Evolutionary conservation across 2,888 invertebrate species (phyloP).

Genomic region (Mellilla xanthometata): DNA sequence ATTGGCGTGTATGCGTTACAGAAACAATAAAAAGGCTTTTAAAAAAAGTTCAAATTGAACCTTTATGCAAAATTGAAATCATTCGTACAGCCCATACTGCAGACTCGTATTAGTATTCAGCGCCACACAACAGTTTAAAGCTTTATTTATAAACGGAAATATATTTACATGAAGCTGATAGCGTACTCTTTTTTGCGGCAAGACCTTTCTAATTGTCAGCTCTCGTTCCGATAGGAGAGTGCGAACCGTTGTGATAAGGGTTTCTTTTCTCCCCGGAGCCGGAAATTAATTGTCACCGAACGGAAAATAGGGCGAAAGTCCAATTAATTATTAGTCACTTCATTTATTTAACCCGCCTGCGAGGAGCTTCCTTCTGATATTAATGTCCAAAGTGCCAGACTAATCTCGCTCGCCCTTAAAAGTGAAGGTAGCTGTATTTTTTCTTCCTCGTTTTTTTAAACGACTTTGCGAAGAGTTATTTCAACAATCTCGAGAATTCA

Average conservation of each 20-base stretch:
- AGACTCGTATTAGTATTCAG: no score
- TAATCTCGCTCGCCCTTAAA: constrained; percentile 57
- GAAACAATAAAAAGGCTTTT: no score
- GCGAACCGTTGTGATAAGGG: constrained; percentile 77
- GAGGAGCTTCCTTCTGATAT: constrained; percentile 70
- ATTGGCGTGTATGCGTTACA: no score
- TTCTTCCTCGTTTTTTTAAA: constrained; percentile 42
- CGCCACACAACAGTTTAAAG: no score
- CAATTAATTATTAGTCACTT: constrained; percentile 82
- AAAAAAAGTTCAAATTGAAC: no score
- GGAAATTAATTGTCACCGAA: constrained; percentile 82
- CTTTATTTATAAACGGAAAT: constrained; percentile 21
- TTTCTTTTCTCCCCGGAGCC: constrained; percentile 74
- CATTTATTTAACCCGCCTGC: constrained; percentile 78
- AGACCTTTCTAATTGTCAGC: constrained; percentile 64
- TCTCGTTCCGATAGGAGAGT: constrained; percentile 59
- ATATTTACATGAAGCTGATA: constrained; percentile 36
- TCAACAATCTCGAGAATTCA: constrained; percentile 17
- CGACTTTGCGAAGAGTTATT: constrained; percentile 28
- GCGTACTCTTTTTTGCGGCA: constrained; percentile 43
- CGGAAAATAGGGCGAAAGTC: constrained; percentile 82
- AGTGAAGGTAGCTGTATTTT: constrained; percentile 40
- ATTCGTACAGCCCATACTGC: no score
- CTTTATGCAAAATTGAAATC: no score
- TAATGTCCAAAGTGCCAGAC: constrained; percentile 67